These are phyloP conservation scores for Reticulitermes speratus DNA, from an alignment of 1,140 invertebrate genomes.

Conservation along the genomic window DNA sequence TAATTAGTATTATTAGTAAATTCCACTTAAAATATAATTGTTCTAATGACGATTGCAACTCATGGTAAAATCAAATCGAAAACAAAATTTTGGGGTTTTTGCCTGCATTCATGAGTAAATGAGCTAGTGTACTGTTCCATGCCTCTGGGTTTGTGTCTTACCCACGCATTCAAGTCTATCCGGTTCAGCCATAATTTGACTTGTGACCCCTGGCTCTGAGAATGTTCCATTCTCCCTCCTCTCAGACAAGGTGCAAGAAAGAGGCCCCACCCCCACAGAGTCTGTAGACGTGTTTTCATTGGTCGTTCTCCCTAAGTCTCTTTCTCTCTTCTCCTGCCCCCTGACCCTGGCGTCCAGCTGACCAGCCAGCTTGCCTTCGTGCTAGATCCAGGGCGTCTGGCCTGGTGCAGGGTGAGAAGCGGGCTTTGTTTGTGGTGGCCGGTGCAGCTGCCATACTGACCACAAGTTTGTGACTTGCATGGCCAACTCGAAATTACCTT, in stretches of 20 bases:
- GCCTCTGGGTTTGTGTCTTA: background rate
- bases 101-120: too few species aligned
- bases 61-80: too few species aligned
- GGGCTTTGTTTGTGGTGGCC: background rate
- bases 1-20: too few species aligned
- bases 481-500: constrained; percentile 5
- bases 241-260: background rate
- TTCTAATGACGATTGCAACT: too few species aligned
- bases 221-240: background rate
- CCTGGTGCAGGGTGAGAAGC: background rate
- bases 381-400: background rate
- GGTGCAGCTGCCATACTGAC: background rate
- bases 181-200: constrained; percentile 12
- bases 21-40: too few species aligned
- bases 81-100: too few species aligned
- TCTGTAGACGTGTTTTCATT: constrained; percentile 1
- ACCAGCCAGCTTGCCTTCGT: background rate
- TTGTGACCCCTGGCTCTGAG: constrained; percentile 1
- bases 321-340: background rate
- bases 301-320: background rate
- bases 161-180: background rate
- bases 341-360: background rate
- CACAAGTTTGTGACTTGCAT: background rate
- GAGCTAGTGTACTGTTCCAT: background rate
- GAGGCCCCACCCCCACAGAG: constrained; percentile 2